phyloP scores from a whole-genome alignment of 2,113 vertebrate genomes.

The Geococcyx californianus region DNA sequence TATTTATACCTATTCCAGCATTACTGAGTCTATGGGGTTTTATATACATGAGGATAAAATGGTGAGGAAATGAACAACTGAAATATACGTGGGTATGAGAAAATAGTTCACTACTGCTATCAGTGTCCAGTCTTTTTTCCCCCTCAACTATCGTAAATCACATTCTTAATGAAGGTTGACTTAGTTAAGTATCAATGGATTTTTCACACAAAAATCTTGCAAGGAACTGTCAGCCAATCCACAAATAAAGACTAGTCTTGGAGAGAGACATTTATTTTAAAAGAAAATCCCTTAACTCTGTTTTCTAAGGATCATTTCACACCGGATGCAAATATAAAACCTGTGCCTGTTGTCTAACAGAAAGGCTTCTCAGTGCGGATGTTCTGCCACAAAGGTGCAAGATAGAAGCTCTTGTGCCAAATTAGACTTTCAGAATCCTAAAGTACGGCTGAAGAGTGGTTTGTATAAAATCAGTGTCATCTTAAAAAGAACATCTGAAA shows the following conservation, averaged over 20 bases:
- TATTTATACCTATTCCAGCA: not conserved
- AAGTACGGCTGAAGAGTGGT: not conserved
- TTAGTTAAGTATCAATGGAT: not conserved
- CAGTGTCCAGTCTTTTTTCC: not conserved
- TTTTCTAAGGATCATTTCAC: not conserved
- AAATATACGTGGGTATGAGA: not conserved
- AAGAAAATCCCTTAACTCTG: not conserved
- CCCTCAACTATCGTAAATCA: not conserved
- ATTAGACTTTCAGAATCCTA: not conserved
- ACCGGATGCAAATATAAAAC: not conserved
- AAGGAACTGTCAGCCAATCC: not conserved
- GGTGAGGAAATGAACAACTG: not conserved
- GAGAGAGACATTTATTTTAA: not conserved
- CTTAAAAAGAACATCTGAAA: not conserved
- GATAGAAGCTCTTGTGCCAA: not conserved
- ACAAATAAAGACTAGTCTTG: not conserved
- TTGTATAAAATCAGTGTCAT: not conserved
- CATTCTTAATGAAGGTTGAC: not conserved
- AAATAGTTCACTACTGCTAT: not conserved
- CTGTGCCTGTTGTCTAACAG: not conserved
- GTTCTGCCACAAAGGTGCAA: not conserved
- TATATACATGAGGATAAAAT: not conserved
- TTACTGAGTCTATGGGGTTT: not conserved
- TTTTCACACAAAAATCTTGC: not conserved
- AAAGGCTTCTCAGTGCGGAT: not conserved